phyloP scores from a whole-genome alignment of 2,113 vertebrate genomes.

The Protomyctophum bolini region DNA sequence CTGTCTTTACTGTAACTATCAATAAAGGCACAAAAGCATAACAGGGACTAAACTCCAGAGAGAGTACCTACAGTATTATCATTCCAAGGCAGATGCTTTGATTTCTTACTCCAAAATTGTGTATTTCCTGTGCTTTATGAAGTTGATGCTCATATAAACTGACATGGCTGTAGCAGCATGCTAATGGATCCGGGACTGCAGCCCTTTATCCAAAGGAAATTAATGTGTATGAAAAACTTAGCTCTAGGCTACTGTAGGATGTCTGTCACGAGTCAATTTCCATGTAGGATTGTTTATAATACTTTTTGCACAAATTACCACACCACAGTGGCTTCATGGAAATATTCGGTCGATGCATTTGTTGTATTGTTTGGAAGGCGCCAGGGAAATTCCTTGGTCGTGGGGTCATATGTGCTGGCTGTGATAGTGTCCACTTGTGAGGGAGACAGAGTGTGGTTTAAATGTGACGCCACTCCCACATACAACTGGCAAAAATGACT shows the following conservation, averaged over 20 bases:
- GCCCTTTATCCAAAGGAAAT: conserved; percentile 56
- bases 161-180: conserved; percentile 15
- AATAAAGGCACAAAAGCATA: background rate
- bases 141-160: conserved; percentile 27
- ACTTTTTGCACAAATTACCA: background rate
- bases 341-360: conserved; percentile 23
- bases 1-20: too few relatives aligned
- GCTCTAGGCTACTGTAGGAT: background rate
- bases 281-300: background rate
- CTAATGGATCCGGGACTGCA: conserved; percentile 33
- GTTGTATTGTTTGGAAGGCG: background rate
- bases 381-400: background rate
- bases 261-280: background rate
- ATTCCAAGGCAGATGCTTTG: conserved; percentile 1
- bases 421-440: conserved; percentile 22
- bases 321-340: background rate
- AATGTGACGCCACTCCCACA: conserved; percentile 24
- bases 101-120: conserved; percentile 28
- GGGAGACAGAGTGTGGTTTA: conserved; percentile 33
- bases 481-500: conserved; percentile 34
- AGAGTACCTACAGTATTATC: conserved; percentile 3
- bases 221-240: conserved; percentile 25
- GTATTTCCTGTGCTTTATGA: conserved; percentile 36
- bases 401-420: conserved; percentile 14
- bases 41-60: background rate